Evolutionary conservation across 2,797 vertebrate species (phyloP).

Genomic region (Mus caroli): DNA sequence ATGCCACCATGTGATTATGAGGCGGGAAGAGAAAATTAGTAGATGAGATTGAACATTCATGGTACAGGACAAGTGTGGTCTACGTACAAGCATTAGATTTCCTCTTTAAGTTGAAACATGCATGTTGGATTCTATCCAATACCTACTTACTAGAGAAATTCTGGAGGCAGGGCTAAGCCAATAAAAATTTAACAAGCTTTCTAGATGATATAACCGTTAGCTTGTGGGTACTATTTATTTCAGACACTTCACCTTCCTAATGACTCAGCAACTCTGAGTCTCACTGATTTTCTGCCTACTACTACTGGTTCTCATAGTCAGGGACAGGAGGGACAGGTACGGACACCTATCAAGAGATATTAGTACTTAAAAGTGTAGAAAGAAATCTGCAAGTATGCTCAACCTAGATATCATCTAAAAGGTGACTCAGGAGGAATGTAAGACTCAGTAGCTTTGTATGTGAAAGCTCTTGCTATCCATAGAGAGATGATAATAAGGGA

Average conservation of each 20-base stretch:
- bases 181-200: constrained; percentile 4
- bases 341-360: neutral
- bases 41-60: neutral
- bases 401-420: neutral
- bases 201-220: neutral
- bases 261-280: neutral
- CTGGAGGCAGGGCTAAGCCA: neutral
- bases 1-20: constrained; percentile 47
- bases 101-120: neutral
- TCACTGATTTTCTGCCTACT: constrained; percentile 22
- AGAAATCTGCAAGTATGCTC: neutral
- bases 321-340: neutral
- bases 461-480: neutral
- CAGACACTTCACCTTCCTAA: neutral
- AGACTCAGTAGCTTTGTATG: neutral
- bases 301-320: neutral
- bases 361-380: neutral
- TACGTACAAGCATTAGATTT: neutral
- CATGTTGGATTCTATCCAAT: neutral
- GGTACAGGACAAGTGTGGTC: neutral
- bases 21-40: constrained; percentile 19
- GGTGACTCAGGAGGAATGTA: neutral
- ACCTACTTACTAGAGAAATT: neutral
- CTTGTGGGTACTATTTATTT: neutral
- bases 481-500: neutral